Evolutionary conservation across 2,888 invertebrate genomes (phyloP).

Genomic region (Lepidochitona cinerea): DNA sequence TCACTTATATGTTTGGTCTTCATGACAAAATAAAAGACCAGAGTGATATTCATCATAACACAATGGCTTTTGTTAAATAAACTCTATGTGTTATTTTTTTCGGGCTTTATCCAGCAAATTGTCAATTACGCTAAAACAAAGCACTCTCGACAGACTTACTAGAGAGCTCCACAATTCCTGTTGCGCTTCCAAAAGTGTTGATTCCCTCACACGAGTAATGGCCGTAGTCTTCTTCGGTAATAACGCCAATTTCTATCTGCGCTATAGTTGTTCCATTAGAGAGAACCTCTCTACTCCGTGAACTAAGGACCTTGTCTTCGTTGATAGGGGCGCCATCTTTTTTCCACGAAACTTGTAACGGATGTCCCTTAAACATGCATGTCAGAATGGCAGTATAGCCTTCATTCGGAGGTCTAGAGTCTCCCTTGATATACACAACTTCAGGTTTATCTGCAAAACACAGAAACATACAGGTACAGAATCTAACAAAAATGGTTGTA

Average conservation of each 20-base stretch:
- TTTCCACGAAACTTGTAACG: neutral
- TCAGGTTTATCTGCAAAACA: neutral
- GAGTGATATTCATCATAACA: too few relatives aligned
- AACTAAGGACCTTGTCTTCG: neutral
- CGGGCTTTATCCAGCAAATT: too few relatives aligned
- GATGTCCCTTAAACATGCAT: neutral
- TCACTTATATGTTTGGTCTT: too few relatives aligned
- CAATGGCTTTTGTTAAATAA: too few relatives aligned
- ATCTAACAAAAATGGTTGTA: too few relatives aligned
- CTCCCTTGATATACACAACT: neutral
- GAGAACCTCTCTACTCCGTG: neutral
- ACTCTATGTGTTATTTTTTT: too few relatives aligned
- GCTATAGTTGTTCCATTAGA: neutral
- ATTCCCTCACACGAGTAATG: neutral
- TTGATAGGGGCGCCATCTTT: neutral
- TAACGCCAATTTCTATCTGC: neutral
- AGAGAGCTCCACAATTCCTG: neutral
- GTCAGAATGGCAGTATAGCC: neutral
- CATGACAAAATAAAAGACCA: too few relatives aligned
- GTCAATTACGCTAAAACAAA: too few relatives aligned
- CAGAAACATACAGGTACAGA: too few relatives aligned
- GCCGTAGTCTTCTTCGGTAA: neutral
- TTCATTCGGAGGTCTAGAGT: neutral
- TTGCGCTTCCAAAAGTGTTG: neutral
- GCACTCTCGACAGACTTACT: too few relatives aligned